Evolutionary conservation across 2,797 vertebrate species (phyloP).

Genomic region (Poecilia wingei): DNA sequence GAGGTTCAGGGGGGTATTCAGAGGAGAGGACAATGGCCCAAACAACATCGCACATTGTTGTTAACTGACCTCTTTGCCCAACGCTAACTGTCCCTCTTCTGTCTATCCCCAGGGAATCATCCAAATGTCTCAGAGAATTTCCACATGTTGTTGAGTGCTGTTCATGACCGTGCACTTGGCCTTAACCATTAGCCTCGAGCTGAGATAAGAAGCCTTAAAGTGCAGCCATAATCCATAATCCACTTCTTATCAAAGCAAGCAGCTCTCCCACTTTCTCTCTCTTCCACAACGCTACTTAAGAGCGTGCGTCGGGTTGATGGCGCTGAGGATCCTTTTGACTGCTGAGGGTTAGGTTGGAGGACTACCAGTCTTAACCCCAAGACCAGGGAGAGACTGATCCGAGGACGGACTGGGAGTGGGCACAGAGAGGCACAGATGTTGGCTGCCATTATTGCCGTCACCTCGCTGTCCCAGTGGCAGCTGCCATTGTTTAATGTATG

Average conservation of each 20-base stretch:
- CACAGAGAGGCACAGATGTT: constrained; percentile 72
- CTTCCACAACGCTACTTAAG: constrained; percentile 33
- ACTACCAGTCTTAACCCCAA: constrained; percentile 27
- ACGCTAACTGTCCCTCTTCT: constrained; percentile 31
- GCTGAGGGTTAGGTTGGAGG: constrained; percentile 31
- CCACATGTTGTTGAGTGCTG: constrained; percentile 60
- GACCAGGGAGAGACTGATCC: constrained; percentile 43
- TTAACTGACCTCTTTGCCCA: constrained; percentile 51
- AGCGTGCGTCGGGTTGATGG: constrained; percentile 48
- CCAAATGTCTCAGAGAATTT: constrained; percentile 59
- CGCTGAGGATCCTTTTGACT: constrained; percentile 70
- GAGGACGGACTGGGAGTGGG: constrained; percentile 46
- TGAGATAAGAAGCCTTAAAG: constrained; percentile 81
- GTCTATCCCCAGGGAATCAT: constrained; percentile 54
- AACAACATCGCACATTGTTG: constrained; percentile 52
- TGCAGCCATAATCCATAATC: constrained; percentile 79
- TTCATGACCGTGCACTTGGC: constrained; percentile 66
- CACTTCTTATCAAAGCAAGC: constrained; percentile 82
- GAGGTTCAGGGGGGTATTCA: constrained; percentile 32
- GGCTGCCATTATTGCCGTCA: constrained; percentile 67
- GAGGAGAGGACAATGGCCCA: constrained; percentile 54
- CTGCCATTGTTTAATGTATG: constrained; percentile 71
- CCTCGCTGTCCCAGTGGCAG: constrained; percentile 65
- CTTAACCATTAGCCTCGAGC: constrained; percentile 76
- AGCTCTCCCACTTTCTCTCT: constrained; percentile 54